Evolutionary conservation across 2,113 vertebrate genomes (phyloP), one percentile per base, ranked within the genome.

Genomic region (Microcebus griseorufus): DNA sequence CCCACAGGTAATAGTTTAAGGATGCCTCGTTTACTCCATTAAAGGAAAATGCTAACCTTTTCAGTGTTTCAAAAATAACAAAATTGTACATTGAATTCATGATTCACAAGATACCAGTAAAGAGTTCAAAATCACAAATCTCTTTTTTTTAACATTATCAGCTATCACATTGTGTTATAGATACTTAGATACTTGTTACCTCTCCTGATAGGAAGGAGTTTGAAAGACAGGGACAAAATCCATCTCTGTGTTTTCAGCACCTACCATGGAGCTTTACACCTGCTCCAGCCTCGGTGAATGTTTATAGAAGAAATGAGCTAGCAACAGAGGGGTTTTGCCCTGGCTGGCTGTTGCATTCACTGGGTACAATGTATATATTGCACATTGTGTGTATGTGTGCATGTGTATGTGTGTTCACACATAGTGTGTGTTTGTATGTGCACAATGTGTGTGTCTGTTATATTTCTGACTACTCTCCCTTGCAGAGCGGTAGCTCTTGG

Each of bases 81-180:
- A 88, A 86, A 64, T 9, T 45, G 4, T 62, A 58, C 11, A 12
- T 25, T 39, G 72, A 60, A 85, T 25, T 94, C 2, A 9, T 37
- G 51, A 84, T 69, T 78, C 62, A 87, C 87, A 86, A 96, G 55
- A 96, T 70, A 58, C 13, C 1, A 7, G 22, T 55, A 58, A 64
- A 75, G 65, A 67, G 62, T 82, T 97, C 67, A 82, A 89, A 92
- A 75, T 89, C 39, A 64, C 39, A 90, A 75, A 87, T 79, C 67
- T 42, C 23, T 25, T 48, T 76, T 51, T 48, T 20, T 8, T 17
- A 45, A 84, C 58, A 58, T 73, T 34, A 51, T 60, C 42, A 45
- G 29, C 70, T 25, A 72, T 53, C 65, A 58, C 55, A 29, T 45
- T 76, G 2, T 73, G 18, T 79, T 89, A 34, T 18, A 75, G 32